Evolutionary conservation across 1,140 invertebrate genomes (phyloP).

Genomic region (Brachionus calyciflorus): DNA sequence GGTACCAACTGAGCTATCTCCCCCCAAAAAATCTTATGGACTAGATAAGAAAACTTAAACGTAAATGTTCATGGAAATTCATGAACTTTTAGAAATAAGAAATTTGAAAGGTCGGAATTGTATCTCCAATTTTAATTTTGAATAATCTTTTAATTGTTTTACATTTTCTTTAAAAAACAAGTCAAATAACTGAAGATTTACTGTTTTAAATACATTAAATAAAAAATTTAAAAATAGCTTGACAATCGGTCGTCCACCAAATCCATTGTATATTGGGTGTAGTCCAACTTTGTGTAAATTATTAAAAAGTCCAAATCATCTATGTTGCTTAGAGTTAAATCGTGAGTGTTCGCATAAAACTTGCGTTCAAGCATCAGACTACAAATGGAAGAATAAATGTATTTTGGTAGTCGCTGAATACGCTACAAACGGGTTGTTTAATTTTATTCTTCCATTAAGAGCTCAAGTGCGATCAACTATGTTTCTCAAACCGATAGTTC

Average conservation of each 20-base stretch:
- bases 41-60: too few relatives aligned
- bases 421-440: constrained; percentile 94
- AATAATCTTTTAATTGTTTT: too few relatives aligned
- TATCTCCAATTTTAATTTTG: too few relatives aligned
- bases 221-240: constrained; percentile 6
- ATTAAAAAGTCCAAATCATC: constrained; percentile 13
- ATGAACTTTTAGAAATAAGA: too few relatives aligned
- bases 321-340: constrained; percentile 43
- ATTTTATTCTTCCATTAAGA: constrained; percentile 92
- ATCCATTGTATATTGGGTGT: constrained; percentile 39
- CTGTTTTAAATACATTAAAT: too few relatives aligned
- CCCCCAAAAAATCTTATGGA: too few relatives aligned
- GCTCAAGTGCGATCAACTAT: constrained; percentile 92
- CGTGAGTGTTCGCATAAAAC: constrained; percentile 10
- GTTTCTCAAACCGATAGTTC: constrained; percentile 89
- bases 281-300: constrained; percentile 38
- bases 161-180: too few relatives aligned
- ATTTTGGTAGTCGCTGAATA: constrained; percentile 95
- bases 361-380: constrained; percentile 73
- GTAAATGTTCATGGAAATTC: too few relatives aligned
- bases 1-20: too few relatives aligned
- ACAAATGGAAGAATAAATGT: constrained; percentile 94
- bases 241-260: constrained; percentile 16
- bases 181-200: too few relatives aligned
- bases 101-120: too few relatives aligned